Conservation (phyloP, 2,113 vertebrate species). For the Thunnus thynnus region DNA sequence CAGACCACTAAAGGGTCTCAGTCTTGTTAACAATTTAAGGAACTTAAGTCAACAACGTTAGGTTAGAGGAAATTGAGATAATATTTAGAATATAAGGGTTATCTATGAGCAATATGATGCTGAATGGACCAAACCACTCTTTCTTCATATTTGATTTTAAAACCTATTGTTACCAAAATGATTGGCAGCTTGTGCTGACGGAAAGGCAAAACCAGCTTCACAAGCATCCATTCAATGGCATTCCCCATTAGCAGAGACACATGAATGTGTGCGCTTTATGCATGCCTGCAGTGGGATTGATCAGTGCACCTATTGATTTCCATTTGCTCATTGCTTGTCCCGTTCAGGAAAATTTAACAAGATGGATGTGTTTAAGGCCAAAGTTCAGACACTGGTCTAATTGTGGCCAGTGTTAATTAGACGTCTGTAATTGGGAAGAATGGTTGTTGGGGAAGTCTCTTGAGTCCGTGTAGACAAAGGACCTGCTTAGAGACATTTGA, state of each 20-base stretch:
- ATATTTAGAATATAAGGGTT: no score
- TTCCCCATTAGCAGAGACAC: neutral
- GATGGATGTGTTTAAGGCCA: constrained; percentile 27
- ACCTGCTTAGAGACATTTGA: constrained; percentile 8
- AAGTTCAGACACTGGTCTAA: constrained; percentile 27
- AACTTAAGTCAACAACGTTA: no score
- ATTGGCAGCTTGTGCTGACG: neutral
- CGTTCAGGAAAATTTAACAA: constrained; percentile 20
- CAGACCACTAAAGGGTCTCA: no score
- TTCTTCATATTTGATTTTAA: neutral
- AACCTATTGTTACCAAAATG: neutral
- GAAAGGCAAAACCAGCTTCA: neutral
- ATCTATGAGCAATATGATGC: neutral
- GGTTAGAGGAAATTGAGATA: no score
- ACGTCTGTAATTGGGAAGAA: constrained; percentile 15
- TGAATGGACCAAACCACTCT: neutral
- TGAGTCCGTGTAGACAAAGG: neutral
- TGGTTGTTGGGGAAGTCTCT: neutral
- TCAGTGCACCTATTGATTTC: constrained; percentile 26
- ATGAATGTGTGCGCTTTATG: constrained; percentile 1
- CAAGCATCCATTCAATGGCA: neutral
- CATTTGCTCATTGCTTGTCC: constrained; percentile 32
- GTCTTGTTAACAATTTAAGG: no score
- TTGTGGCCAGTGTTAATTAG: constrained; percentile 24
- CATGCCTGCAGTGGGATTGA: neutral